Evolutionary conservation across 2,888 invertebrate genomes (phyloP).

Genomic region (Phalangium opilio): DNA sequence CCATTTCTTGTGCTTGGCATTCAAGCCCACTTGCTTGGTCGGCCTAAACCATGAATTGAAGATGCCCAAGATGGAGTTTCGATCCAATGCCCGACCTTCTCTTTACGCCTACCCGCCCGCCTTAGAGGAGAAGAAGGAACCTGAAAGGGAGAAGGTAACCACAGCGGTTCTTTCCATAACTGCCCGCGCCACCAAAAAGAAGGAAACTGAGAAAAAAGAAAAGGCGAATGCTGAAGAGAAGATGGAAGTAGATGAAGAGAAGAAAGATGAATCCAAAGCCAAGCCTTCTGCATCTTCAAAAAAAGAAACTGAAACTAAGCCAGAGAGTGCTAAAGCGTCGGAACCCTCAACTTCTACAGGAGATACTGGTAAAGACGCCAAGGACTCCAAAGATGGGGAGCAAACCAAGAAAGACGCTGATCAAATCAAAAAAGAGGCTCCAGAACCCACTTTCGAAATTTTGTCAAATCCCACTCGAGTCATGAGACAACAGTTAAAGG

Average conservation of each 20-base stretch:
- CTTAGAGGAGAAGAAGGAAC: constrained; percentile 94
- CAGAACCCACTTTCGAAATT: constrained; percentile 77
- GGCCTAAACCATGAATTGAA: constrained; percentile 80
- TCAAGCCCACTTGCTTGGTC: constrained; percentile 89
- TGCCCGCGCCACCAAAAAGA: constrained; percentile 56
- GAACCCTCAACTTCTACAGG: constrained; percentile 26
- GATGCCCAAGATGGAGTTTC: constrained; percentile 64
- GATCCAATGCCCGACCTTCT: constrained; percentile 85
- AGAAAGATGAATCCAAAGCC: constrained; percentile 41
- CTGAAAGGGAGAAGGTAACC: constrained; percentile 91
- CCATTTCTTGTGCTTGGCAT: constrained; percentile 86
- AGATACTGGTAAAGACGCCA: constrained; percentile 32
- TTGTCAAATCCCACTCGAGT: constrained; percentile 87
- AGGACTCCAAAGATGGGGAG: constrained; percentile 32
- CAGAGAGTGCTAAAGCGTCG: neutral
- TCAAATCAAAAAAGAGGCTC: constrained; percentile 43
- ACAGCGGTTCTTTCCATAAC: constrained; percentile 96
- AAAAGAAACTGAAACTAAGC: constrained; percentile 12
- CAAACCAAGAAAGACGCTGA: constrained; percentile 28
- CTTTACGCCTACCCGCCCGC: constrained; percentile 92
- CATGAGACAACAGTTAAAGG: constrained; percentile 66
- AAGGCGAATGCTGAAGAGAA: constrained; percentile 36
- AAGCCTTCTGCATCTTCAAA: constrained; percentile 23
- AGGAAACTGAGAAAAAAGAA: constrained; percentile 51
- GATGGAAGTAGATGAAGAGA: constrained; percentile 56